These are phyloP conservation scores for Hyalella azteca DNA, from an alignment of 2,888 invertebrate species.

Conservation along the genomic window DNA sequence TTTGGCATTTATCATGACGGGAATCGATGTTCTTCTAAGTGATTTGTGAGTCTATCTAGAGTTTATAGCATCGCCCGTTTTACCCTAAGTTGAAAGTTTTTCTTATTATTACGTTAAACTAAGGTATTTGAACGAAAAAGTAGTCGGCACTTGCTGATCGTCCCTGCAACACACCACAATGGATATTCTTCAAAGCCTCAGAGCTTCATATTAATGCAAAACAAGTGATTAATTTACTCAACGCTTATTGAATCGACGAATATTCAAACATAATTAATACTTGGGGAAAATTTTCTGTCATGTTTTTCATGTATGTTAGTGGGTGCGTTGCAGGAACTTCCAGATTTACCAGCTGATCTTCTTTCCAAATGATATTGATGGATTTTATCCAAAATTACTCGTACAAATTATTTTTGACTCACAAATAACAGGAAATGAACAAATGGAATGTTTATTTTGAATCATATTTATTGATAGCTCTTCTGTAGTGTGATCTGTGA, in stretches of 20 bases:
- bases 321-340: constrained; percentile 25
- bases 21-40: too few relatives aligned
- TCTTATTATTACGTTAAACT: neutral
- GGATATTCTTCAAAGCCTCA: neutral
- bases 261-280: neutral
- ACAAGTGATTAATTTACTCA: neutral
- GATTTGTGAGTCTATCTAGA: too few relatives aligned
- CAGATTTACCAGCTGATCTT: constrained; percentile 1
- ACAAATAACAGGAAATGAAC: neutral
- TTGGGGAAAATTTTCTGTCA: neutral
- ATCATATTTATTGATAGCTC: neutral
- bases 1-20: too few relatives aligned
- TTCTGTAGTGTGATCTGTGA: neutral
- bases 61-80: too few relatives aligned
- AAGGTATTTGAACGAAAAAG: neutral
- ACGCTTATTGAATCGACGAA: neutral
- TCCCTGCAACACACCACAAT: constrained; percentile 12
- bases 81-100: too few relatives aligned
- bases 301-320: neutral
- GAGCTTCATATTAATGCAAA: neutral
- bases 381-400: neutral
- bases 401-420: neutral
- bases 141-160: neutral
- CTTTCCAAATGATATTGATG: neutral
- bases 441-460: neutral